These are phyloP conservation scores for Lithophane semibrunnea DNA, from an alignment of 2,888 invertebrate species.

Conservation along the genomic window DNA sequence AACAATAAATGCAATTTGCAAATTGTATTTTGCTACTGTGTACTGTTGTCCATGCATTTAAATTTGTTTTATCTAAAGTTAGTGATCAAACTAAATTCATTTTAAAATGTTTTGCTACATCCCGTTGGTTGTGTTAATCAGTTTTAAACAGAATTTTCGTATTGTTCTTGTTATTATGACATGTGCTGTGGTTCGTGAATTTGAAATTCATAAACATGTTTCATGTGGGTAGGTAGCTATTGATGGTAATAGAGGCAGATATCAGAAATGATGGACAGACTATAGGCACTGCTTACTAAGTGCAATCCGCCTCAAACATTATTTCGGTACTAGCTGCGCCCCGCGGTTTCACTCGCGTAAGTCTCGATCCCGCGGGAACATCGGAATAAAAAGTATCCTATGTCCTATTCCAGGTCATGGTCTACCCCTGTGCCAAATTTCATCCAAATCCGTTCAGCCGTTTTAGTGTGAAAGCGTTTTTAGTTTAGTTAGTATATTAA, in stretches of 20 bases:
- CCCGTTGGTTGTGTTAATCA: conserved; percentile 14
- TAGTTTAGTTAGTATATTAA: too few relatives aligned
- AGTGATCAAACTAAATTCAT: conserved; percentile 35
- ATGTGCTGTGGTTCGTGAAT: not conserved
- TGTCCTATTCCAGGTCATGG: too few relatives aligned
- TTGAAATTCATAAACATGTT: conserved; percentile 10
- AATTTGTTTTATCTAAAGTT: conserved; percentile 52
- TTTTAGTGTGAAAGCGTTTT: too few relatives aligned
- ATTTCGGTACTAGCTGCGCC: not conserved
- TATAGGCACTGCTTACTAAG: not conserved
- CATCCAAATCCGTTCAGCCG: too few relatives aligned
- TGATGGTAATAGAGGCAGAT: not conserved
- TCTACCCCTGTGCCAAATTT: too few relatives aligned
- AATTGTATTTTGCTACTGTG: conserved; percentile 15
- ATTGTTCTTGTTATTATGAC: conserved; percentile 6
- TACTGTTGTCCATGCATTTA: conserved; percentile 37
- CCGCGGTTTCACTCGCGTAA: too few relatives aligned
- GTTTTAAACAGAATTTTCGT: not conserved
- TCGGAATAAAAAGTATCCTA: too few relatives aligned
- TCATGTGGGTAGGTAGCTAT: not conserved
- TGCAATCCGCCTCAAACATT: not conserved
- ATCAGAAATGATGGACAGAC: not conserved
- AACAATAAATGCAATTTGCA: conserved; percentile 35
- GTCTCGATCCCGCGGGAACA: too few relatives aligned
- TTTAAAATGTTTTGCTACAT: conserved; percentile 33